Evolutionary conservation across 2,113 vertebrate species (phyloP).

Genomic region (Erythrolamprus reginae): DNA sequence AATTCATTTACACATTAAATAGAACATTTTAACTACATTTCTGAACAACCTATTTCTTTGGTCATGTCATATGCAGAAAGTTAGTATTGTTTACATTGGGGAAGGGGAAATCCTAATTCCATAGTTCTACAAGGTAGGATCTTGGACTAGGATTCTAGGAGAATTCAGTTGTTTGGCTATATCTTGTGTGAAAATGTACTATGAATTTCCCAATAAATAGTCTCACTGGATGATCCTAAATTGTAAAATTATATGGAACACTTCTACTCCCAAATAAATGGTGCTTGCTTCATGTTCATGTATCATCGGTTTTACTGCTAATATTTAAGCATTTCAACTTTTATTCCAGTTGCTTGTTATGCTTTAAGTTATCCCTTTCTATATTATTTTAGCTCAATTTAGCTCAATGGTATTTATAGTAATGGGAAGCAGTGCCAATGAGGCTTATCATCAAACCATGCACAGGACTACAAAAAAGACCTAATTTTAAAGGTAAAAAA

Average conservation of each 20-base stretch:
- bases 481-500: background rate
- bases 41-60: background rate
- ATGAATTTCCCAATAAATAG: background rate
- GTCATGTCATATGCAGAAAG: background rate
- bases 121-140: background rate
- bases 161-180: background rate
- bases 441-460: background rate
- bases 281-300: background rate
- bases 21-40: background rate
- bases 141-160: background rate
- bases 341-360: background rate
- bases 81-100: background rate
- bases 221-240: background rate
- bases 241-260: background rate
- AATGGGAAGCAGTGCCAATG: background rate
- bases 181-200: background rate
- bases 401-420: background rate
- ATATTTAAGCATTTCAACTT: background rate
- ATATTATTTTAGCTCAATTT: background rate
- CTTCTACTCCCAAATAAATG: background rate
- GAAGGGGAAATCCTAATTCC: background rate
- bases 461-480: background rate
- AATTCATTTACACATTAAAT: background rate
- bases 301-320: background rate
- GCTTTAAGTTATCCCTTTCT: background rate